Evolutionary conservation across 2,888 invertebrate genomes (phyloP), one percentile per base, ranked within the genome.

Genomic region (Caenorhabditis sinica): DNA sequence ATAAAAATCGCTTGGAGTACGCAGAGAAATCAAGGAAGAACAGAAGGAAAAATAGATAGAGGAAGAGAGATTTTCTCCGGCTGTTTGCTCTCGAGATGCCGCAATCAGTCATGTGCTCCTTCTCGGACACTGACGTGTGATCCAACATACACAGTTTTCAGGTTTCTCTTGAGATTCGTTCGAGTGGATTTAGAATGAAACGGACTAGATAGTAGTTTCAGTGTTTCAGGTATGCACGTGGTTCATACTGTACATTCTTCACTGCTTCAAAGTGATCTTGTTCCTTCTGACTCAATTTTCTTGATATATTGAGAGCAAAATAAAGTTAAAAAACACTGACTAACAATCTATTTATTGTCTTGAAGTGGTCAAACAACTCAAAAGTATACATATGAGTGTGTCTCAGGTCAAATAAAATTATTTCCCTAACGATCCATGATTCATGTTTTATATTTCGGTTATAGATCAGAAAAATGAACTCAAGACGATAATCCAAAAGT

Each of bases 91-190:
- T 72, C 49, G 56, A 76, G 69, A 68, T 69, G 68, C 68, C 68
- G 43, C 75, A 61, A 71, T 71, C 77, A 72, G 80, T 80, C 72
- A 79, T 79, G 79, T 79, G 79, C 79, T 79, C 71, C 36, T 23
- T 17, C 25, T 45, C 58, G 71, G 13, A 53, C n/a, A 28, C 58
- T 80, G 72, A 72, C 72, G 80, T 58, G 66, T 40, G 65, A 66
- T 72, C 58, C 40, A 17, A 58, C 65, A 79, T 33, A 4, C 45
- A 49, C 65, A 69, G 71, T 79, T 77, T 77, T 79, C 79, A 65
- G 65, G 71, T 79, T 56, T 63, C 51, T 63, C 77, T 61, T 40
- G 68, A 77, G 77, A 49, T 56, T n/a, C 23, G 36, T 25, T 65
- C 33, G 25, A 77, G 76, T 69, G 76, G 60, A 66, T 53, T 60